A percentile compares a stretch with the other conserved stretches of the same genome.
Conservation (phyloP, 2,113 vertebrate species). For the Mus pahari region DNA sequence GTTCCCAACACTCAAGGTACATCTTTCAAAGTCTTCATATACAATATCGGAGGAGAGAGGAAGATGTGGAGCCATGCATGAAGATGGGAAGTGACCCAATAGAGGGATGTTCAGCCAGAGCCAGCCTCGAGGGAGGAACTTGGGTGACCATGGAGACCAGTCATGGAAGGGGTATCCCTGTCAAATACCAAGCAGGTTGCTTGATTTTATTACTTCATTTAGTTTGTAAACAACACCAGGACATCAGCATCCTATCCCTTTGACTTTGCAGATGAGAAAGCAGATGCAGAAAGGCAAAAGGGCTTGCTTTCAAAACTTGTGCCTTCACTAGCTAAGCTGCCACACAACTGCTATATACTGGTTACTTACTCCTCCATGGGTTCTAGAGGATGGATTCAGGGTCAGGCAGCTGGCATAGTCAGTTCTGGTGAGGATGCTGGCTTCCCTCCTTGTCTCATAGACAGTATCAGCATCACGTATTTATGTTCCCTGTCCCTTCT, state of each 20-base stretch:
- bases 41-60: fast-evolving
- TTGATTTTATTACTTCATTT: fast-evolving
- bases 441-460: background rate
- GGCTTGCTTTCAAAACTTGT: background rate
- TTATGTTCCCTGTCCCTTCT: background rate
- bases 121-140: background rate
- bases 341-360: fast-evolving
- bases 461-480: background rate
- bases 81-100: background rate
- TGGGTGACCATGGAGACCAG: fast-evolving
- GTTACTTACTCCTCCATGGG: fast-evolving
- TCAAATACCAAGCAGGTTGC: fast-evolving
- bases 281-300: no score
- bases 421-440: background rate
- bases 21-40: background rate
- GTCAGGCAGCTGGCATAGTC: fast-evolving
- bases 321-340: background rate
- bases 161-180: fast-evolving
- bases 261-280: background rate
- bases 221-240: fast-evolving
- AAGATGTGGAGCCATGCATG: fast-evolving
- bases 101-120: background rate
- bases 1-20: fast-evolving
- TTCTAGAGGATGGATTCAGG: background rate
- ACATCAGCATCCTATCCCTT: background rate